Conservation (phyloP, 2,113 vertebrate genomes). For the Merops nubicus region DNA sequence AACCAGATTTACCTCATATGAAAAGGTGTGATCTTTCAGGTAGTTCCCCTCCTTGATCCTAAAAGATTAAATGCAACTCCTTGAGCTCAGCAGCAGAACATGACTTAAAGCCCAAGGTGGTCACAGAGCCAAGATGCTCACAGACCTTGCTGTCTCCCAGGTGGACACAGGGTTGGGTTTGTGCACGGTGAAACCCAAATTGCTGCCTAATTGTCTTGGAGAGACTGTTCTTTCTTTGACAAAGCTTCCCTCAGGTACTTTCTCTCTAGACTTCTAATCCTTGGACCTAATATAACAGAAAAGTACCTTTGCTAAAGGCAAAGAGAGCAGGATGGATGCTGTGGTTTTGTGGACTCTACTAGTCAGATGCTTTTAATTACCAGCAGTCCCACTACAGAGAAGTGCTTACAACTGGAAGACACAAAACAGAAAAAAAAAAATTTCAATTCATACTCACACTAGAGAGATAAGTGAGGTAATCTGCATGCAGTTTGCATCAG, state of each 20-base stretch:
- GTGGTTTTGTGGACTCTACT: neutral
- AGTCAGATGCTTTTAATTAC: neutral
- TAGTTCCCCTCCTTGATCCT: neutral
- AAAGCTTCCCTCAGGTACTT: neutral
- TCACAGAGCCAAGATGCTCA: neutral
- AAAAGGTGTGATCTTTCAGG: neutral
- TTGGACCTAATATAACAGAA: neutral
- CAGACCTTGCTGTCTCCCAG: neutral
- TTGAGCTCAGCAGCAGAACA: fast-evolving
- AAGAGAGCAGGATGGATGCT: neutral
- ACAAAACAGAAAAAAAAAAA: neutral
- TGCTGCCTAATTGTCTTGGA: neutral
- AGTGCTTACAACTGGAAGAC: neutral
- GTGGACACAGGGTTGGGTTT: neutral
- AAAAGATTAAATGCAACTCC: neutral
- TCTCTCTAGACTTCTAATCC: neutral
- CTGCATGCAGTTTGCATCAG: neutral
- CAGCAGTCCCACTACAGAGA: neutral
- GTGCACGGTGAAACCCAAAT: neutral
- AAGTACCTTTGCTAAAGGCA: neutral
- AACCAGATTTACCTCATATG: neutral
- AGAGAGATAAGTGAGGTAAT: neutral
- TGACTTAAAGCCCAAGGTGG: neutral
- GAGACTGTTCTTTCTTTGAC: neutral
- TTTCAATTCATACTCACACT: neutral